Base-by-base conservation (phyloP, 1,140 invertebrate species). In the Nephila pilipes region DNA sequence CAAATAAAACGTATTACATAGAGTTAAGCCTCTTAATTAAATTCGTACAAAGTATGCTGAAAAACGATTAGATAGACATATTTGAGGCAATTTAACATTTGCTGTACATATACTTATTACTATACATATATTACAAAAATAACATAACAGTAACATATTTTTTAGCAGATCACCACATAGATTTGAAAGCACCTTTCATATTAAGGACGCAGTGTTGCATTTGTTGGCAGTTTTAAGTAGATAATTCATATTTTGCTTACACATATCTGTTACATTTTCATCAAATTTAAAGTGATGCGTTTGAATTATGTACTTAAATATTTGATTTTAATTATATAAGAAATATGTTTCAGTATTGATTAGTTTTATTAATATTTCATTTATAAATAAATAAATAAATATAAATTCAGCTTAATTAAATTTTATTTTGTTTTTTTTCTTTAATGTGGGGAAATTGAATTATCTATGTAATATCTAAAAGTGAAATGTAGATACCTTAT, bases 101-200 rank as follows among this genome's bases (percentile, higher is more conserved):
- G 79, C 89, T 83, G 89, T 91, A 91, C 79, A 91, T 38, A n/a
- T n/a, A 91, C 25, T 20, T 81, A 63, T 83, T 57, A 83, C 58
- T 91, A 83, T 91, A 91, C 89, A 91, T 83, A 91, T 83, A 83
- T 83, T 91, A 91, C 89, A 91, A 91, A 91, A 83, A 91, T 83
- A 91, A 91, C 57, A 91, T 38, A 22, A 81, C 65, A 69, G 14
- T 58, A 81, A 83, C 57, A 88, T 63, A 79, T 79, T 46, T 46
- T 57, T 89, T 79, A 65, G 79, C 79, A 83, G 75, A 91, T 91
- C 79, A 89, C 32, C 54, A 63, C 58, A 80, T 32, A 54, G 87
- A 46, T 83, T 81, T 25, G 25, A 91, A 91, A 91, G 89, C 89
- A 91, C 89, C 89, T 91, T 91, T 90, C 25, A n/a, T 32, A 58